These are phyloP conservation scores for Bombus confusus DNA, from an alignment of 1,140 invertebrate species.

Conservation along the genomic window DNA sequence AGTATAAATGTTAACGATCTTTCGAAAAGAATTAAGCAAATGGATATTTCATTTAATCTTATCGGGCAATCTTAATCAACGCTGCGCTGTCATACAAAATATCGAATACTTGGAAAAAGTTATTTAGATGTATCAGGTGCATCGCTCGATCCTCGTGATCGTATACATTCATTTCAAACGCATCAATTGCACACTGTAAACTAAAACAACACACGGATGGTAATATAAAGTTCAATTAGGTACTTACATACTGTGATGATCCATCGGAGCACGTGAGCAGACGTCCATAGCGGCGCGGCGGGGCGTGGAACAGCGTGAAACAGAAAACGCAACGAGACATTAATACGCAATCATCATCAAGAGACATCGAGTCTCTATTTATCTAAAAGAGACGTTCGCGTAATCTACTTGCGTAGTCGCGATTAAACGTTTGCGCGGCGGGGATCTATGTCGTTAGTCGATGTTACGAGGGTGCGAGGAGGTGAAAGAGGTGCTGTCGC, in stretches of 20 bases:
- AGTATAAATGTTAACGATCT: not conserved
- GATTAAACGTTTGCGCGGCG: constrained; percentile 45
- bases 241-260: constrained; percentile 60
- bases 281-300: not conserved
- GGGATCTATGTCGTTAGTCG: constrained; percentile 60
- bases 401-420: constrained; percentile 1
- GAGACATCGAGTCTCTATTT: constrained; percentile 48
- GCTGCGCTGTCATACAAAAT: not conserved
- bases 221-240: constrained; percentile 32
- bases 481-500: not conserved
- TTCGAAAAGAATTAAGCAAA: not conserved
- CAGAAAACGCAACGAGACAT: constrained; percentile 49
- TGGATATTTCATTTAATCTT: not conserved
- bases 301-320: constrained; percentile 44
- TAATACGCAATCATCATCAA: constrained; percentile 20
- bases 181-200: not conserved
- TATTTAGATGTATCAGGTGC: not conserved
- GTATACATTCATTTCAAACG: not conserved
- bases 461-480: constrained; percentile 12
- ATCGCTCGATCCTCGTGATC: not conserved
- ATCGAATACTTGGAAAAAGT: not conserved
- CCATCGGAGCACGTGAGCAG: not conserved
- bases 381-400: constrained; percentile 17
- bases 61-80: not conserved
- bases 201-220: not conserved